Evolutionary conservation across 2,888 invertebrate species (phyloP).

Genomic region (Monopis laevigella): DNA sequence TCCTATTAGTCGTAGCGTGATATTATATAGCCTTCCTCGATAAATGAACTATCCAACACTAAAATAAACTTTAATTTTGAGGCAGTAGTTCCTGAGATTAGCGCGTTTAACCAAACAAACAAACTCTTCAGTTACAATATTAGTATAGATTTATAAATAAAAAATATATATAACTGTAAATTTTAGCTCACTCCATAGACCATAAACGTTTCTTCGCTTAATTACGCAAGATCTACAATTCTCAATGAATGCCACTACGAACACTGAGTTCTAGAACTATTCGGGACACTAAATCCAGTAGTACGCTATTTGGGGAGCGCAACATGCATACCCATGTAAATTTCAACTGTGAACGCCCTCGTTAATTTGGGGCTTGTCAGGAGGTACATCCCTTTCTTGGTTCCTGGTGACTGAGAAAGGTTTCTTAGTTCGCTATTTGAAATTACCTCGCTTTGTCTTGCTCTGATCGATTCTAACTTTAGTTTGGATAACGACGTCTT

Average conservation of each 20-base stretch:
- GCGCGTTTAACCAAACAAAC: no score
- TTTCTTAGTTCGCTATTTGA: conserved; percentile 29
- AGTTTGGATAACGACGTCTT: conserved; percentile 6
- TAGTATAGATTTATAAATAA: no score
- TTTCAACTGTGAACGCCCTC: conserved; percentile 41
- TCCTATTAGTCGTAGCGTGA: no score
- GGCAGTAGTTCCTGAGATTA: background rate
- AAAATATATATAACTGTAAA: background rate
- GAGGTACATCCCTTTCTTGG: conserved; percentile 58
- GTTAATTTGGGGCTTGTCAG: conserved; percentile 59
- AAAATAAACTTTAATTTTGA: no score
- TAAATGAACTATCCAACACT: no score
- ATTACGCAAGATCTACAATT: conserved; percentile 5
- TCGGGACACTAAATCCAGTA: conserved; percentile 50
- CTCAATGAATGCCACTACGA: conserved; percentile 3
- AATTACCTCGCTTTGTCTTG: conserved; percentile 40
- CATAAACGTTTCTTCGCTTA: conserved; percentile 6
- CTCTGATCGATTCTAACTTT: conserved; percentile 30
- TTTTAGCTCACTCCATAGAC: no score
- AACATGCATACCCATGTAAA: conserved; percentile 62
- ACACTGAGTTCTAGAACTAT: conserved; percentile 45
- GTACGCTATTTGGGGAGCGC: conserved; percentile 45
- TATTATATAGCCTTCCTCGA: no score
- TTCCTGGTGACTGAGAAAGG: conserved; percentile 27
- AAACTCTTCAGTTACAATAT: no score